Evolutionary conservation across 2,797 vertebrate genomes (phyloP).

Genomic region (Pachyuromys duprasi): DNA sequence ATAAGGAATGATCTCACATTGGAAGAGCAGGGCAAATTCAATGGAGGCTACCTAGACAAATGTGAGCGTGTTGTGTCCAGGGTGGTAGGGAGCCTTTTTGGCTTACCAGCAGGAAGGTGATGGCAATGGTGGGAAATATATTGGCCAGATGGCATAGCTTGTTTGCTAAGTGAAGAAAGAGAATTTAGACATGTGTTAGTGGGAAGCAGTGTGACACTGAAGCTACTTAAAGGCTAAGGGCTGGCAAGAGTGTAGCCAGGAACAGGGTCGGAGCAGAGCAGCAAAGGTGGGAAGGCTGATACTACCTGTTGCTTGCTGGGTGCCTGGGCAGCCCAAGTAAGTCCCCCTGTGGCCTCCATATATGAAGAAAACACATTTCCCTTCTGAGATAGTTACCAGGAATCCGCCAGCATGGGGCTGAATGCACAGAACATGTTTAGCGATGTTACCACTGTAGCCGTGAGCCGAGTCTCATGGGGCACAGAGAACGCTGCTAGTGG

Average conservation of each 20-base stretch:
- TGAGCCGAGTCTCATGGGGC: not conserved
- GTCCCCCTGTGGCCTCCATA: not conserved
- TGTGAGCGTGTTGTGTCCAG: not conserved
- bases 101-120: no score
- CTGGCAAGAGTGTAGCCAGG: not conserved
- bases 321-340: not conserved
- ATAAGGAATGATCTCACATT: not conserved
- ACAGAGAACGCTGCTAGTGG: not conserved
- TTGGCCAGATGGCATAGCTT: not conserved
- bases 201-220: not conserved
- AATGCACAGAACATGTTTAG: not conserved
- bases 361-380: not conserved
- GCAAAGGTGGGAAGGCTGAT: not conserved
- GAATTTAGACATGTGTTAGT: not conserved
- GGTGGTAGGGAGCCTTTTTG: rapidly evolving
- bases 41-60: not conserved
- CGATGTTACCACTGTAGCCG: not conserved
- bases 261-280: no score
- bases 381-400: not conserved
- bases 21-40: not conserved
- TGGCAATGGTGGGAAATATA: not conserved
- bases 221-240: not conserved
- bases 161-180: not conserved
- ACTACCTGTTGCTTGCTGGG: not conserved
- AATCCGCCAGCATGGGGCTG: not conserved